These are phyloP conservation scores for Eira barbara DNA, from an alignment of 2,113 vertebrate genomes.

Conservation along the genomic window DNA sequence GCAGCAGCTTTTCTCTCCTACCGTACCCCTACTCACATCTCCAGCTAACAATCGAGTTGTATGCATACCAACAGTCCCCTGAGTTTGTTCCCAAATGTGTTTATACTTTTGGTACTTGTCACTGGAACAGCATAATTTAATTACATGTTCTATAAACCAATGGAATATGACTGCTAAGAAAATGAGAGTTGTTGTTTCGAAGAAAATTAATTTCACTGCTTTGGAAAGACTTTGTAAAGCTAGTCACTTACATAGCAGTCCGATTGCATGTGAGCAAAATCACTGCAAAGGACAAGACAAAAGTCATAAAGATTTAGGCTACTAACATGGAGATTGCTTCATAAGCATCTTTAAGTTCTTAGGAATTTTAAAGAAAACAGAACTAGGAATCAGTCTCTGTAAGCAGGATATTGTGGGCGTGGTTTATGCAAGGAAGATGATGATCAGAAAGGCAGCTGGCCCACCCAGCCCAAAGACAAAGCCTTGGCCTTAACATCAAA, in stretches of 20 bases:
- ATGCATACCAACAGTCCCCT: background rate
- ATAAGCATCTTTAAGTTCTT: background rate
- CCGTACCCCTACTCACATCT: background rate
- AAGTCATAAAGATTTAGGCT: background rate
- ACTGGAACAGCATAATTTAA: background rate
- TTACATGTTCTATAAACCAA: background rate
- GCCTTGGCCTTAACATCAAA: background rate
- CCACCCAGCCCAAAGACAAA: background rate
- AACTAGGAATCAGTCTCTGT: background rate
- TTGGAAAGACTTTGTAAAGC: constrained; percentile 37
- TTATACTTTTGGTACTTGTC: background rate
- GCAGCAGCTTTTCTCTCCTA: background rate
- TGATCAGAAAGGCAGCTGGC: background rate
- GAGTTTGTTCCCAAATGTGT: background rate
- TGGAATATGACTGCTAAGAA: constrained; percentile 15
- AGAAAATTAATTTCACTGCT: constrained; percentile 39
- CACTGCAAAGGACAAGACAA: background rate
- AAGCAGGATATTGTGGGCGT: background rate
- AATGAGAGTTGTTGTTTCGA: constrained; percentile 6
- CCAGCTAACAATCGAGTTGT: background rate
- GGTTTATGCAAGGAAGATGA: background rate
- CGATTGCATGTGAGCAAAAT: constrained; percentile 28
- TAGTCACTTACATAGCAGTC: background rate
- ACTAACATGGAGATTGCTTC: background rate
- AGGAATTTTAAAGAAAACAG: constrained; percentile 8